phyloP scores from a whole-genome alignment of 92 coral and sea anemone species.

The Palythoa grandiflora region DNA sequence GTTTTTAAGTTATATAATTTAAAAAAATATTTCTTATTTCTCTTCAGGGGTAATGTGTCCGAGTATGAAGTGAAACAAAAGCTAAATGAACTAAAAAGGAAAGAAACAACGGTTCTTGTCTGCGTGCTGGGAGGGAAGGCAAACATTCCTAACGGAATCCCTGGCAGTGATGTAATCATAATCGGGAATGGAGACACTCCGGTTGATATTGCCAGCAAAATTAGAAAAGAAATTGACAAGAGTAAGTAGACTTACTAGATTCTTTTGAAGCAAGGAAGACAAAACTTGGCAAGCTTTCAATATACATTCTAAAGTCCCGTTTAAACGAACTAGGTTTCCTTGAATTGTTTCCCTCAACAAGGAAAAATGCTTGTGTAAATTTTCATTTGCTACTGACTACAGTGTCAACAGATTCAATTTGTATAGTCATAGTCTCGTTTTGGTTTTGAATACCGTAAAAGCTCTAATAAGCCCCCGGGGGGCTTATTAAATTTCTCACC shows the following conservation, averaged over 20 bases:
- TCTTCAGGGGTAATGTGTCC: neutral
- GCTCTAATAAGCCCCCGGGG: too few species aligned
- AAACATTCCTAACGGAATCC: neutral
- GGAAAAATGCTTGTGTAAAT: too few species aligned
- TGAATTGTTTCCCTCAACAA: too few species aligned
- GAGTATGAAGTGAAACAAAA: neutral
- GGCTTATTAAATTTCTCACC: too few species aligned
- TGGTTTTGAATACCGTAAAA: too few species aligned
- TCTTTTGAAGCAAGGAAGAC: neutral
- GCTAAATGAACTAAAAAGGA: constrained; percentile 14
- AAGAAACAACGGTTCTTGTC: neutral
- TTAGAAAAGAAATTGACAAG: constrained; percentile 29
- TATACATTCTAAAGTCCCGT: neutral
- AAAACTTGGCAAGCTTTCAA: neutral
- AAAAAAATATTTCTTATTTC: neutral
- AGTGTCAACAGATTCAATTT: too few species aligned
- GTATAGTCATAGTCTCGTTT: too few species aligned
- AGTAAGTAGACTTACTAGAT: neutral
- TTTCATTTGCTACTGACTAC: too few species aligned
- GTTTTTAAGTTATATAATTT: neutral
- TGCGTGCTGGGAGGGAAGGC: constrained; percentile 22
- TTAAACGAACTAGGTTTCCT: too few species aligned
- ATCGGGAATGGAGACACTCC: neutral
- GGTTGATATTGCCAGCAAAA: neutral
- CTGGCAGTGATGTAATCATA: neutral